Base-by-base conservation (phyloP, 2,113 vertebrate species). In the Ophiodon elongatus region DNA sequence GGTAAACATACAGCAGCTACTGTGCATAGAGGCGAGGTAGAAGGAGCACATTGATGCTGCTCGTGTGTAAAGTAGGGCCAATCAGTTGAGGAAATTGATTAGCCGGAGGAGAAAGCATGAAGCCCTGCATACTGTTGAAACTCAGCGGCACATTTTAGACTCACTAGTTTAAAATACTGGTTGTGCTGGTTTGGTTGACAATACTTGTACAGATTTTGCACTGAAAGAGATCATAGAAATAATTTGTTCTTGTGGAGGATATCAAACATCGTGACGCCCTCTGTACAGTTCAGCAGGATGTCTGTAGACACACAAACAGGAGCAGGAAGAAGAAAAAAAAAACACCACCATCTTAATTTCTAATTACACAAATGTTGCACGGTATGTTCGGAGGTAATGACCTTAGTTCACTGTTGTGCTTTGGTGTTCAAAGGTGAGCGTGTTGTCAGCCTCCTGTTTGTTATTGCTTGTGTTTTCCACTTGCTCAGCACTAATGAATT, bases 1-100 rank as follows among this genome's bases (percentile, higher is more conserved):
- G 8, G 3, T 47, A 25, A 23, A 67, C 14, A 27, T 1, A 52
- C 19, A 1, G 33, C 10, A 19, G 73, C 39, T 73, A 1, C 21
- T 29, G 31, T 68, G 15, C 70, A 15, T 0, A 10, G 0, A 25
- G 60, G 27, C 4, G 52, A 79, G 27, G 39, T 3, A 17, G 52
- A 45, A 57, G 72, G 41, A 76, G 60, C 13, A 69, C 73, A 83
- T 73, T 67, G 60, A 47, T 73, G 27, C 66, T 77, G 57, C 43
- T 29, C 4, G 71, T 73, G 69, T 67, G 68, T 10, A 75, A 83
- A 89, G 76, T 73, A 64, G 70, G 76, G 27, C 56, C 59, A 74
- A 69, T 72, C 66, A 86, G 33, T 57, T 79, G 29, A 65, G 64
- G 25, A 62, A 80, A 88, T 83, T 83, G 76, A 83, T 89, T 73